Base-by-base conservation (phyloP, 2,797 vertebrate species). In the Pangasius djambal region DNA sequence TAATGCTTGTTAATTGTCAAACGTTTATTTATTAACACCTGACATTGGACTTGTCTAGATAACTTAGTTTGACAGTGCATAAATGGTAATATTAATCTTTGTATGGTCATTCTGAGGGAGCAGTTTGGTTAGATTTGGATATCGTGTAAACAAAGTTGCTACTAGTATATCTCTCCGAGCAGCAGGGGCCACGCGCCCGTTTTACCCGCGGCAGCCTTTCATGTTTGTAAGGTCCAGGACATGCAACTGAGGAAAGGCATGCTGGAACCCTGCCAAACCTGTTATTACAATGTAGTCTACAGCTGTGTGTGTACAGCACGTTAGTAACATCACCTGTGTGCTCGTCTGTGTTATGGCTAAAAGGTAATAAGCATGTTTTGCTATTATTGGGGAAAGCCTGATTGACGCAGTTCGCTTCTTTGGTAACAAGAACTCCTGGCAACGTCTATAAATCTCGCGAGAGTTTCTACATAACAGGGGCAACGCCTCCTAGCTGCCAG, bases 361-460 rank as follows among this genome's bases (percentile, higher is more conserved):
- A 12, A 37, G 50, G 3, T 81, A 82, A 37, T 10, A 59, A 15
- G 2, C 18, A 3, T 69, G 25, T 50, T 83, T 50, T 67, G 28
- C 18, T 52, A 18, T 65, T 28, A 61, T 3, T 50, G 1, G 2
- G 15, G 15, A 9, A 48, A 28, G n/a, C 50, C 28, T n/a, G 37
- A 37, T 7, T 44, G 13, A 34, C 40, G 40, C 44, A 20, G 0
- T 34, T 67, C 6, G 83, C 40, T 67, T 12, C 28, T 84, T 84
- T 84, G 37, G 40, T 20, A n/a, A 83, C 37, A n/a, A 1, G 16
- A 48, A 67, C 18, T 50, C 3, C 28, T 67, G 25, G 16, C 28
- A 52, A 44, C 81, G 57, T 83, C 4, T 28, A 0, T 28, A 83
- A 63, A 31, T 70, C 63, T 85, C 83, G 83, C 65, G 83, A 85